Evolutionary conservation across 2,113 vertebrate genomes (phyloP).

Genomic region (Myanophis thanlyinensis): DNA sequence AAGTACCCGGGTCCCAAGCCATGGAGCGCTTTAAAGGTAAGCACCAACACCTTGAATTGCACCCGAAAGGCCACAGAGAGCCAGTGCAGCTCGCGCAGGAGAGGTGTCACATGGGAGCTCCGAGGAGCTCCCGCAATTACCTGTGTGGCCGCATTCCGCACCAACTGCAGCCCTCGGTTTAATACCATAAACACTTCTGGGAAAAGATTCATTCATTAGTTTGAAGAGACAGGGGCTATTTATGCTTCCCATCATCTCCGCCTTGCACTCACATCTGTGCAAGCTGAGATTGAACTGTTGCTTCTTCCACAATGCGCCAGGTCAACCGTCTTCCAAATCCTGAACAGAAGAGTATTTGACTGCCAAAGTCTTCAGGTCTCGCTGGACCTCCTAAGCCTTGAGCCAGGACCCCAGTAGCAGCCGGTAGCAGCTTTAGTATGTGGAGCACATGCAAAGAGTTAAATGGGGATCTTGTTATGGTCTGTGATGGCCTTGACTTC

Average conservation of each 20-base stretch:
- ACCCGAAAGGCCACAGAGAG: no score
- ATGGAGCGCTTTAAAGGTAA: no score
- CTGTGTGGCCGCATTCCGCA: no score
- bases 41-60: no score
- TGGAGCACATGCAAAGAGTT: neutral
- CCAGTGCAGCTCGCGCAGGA: no score
- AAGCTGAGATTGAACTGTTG: neutral
- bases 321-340: neutral
- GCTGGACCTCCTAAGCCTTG: rapidly evolving
- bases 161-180: no score
- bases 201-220: neutral
- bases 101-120: no score
- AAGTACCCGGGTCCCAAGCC: no score
- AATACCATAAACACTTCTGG: neutral
- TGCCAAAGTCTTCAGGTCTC: neutral
- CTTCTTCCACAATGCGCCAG: neutral
- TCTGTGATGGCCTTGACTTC: rapidly evolving
- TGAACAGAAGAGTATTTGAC: rapidly evolving
- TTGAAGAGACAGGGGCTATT: neutral
- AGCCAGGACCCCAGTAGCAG: neutral
- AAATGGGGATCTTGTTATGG: rapidly evolving
- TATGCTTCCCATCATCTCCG: neutral
- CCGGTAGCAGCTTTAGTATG: neutral
- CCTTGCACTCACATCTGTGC: neutral
- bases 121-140: no score